These are phyloP conservation scores for Albula glossodonta DNA, from an alignment of 2,113 vertebrate species.

Conservation along the genomic window DNA sequence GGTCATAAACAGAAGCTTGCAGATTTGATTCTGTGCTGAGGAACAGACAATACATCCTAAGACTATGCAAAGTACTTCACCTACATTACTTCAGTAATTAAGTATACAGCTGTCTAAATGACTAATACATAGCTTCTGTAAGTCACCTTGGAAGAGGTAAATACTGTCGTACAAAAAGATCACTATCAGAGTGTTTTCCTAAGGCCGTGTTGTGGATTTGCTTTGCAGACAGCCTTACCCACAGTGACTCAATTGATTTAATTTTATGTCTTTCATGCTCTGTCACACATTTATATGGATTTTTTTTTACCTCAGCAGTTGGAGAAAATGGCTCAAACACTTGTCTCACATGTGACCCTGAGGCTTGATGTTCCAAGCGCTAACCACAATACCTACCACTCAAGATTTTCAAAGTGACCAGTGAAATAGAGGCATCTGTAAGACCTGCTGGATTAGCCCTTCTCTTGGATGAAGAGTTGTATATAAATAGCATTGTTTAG, in stretches of 20 bases:
- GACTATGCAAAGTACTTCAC: not conserved
- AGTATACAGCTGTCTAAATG: not conserved
- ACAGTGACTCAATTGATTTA: not conserved
- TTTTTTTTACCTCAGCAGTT: not conserved
- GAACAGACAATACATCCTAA: not conserved
- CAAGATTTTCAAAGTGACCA: not conserved
- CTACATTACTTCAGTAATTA: not conserved
- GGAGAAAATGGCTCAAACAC: not conserved
- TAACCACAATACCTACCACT: not conserved
- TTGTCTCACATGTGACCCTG: not conserved
- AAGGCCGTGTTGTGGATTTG: not conserved
- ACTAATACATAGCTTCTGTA: not conserved
- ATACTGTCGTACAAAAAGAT: not conserved
- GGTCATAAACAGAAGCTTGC: not conserved
- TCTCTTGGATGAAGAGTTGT: not conserved
- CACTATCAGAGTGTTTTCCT: not conserved
- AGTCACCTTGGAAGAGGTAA: not conserved
- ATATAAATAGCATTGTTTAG: not conserved
- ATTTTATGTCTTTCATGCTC: not conserved
- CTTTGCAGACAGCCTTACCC: not conserved
- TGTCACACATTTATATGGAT: not conserved
- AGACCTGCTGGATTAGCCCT: not conserved
- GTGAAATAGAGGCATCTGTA: not conserved
- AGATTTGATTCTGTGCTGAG: not conserved
- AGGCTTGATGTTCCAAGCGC: not conserved